Conservation (phyloP, 2,113 vertebrate genomes). For the Argyrosomus japonicus region DNA sequence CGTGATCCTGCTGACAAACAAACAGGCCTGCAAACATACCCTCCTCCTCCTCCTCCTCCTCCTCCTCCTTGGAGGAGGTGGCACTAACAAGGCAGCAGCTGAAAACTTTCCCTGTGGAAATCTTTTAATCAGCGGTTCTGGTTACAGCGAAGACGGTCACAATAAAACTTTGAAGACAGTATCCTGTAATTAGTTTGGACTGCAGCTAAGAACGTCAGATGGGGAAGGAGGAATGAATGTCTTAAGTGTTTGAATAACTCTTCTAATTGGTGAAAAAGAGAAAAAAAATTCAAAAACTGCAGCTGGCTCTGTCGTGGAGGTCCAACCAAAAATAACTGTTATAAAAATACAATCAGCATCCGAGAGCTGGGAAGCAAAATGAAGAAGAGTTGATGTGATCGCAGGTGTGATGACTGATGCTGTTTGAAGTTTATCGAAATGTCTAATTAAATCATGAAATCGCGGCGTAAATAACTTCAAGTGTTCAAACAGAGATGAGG, state of each 20-base stretch:
- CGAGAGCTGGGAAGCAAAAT: neutral
- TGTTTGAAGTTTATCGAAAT: neutral
- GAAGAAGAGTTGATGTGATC: neutral
- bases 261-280: neutral
- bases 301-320: neutral
- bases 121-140: neutral
- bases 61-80: too few relatives aligned
- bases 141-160: neutral
- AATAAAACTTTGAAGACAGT: neutral
- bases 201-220: neutral
- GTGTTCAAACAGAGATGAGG: neutral
- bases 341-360: neutral
- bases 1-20: too few relatives aligned
- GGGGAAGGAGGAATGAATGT: neutral
- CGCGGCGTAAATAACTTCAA: neutral
- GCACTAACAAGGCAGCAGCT: neutral
- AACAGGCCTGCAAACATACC: too few relatives aligned
- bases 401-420: neutral
- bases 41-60: too few relatives aligned
- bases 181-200: constrained; percentile 11
- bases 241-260: neutral
- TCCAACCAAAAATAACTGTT: neutral
- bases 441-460: neutral
- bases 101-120: neutral
- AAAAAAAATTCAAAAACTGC: neutral